Evolutionary conservation across 2,113 vertebrate species (phyloP).

Genomic region (Myiozetetes cayanensis): DNA sequence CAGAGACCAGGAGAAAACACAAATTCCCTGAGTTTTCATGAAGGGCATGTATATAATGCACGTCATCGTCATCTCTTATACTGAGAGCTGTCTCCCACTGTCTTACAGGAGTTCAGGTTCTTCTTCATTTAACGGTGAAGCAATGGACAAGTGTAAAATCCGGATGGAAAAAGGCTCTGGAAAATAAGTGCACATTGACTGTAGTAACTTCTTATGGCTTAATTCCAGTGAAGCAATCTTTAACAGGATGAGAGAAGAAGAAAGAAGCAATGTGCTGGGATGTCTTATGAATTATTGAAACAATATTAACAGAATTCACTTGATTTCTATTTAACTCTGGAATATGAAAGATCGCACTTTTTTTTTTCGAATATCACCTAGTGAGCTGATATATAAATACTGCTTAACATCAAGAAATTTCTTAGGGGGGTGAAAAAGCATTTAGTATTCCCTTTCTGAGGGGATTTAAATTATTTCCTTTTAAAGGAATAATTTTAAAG

Average conservation of each 20-base stretch:
- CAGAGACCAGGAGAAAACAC: background rate
- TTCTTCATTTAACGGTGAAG: background rate
- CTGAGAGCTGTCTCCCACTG: background rate
- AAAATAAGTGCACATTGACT: background rate
- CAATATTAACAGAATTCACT: background rate
- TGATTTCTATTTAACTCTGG: background rate
- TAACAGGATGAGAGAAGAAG: background rate
- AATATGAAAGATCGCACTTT: background rate
- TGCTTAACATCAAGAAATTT: background rate
- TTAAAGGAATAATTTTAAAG: background rate
- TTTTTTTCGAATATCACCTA: background rate
- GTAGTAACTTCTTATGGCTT: background rate
- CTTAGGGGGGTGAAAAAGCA: background rate
- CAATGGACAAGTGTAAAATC: background rate
- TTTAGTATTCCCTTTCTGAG: background rate
- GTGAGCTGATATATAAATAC: background rate
- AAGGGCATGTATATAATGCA: rapidly evolving
- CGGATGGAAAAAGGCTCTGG: background rate
- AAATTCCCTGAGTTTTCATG: background rate
- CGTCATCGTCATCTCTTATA: background rate
- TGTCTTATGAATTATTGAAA: background rate
- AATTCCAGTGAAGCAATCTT: background rate
- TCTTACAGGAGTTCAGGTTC: background rate
- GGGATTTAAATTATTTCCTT: background rate
- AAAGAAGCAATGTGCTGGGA: background rate